These are phyloP conservation scores for Etheostoma nigrum DNA, from an alignment of 2,797 vertebrate species.

Conservation along the genomic window DNA sequence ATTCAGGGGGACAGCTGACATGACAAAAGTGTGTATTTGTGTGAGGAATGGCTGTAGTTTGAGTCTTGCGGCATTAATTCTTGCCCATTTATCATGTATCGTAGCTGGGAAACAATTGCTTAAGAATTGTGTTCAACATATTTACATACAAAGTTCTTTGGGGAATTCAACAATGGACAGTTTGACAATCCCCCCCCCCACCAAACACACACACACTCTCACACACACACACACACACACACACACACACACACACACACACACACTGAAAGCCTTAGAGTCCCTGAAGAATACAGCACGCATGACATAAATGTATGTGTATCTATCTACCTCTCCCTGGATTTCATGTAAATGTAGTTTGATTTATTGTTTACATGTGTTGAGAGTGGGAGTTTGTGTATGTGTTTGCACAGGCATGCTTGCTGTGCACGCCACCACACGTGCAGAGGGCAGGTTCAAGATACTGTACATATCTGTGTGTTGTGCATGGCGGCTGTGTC, in stretches of 20 bases:
- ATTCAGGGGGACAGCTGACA: conserved; percentile 27
- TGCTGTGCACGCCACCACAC: background rate
- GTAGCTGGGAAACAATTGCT: conserved; percentile 33
- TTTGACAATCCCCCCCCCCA: conserved; percentile 67
- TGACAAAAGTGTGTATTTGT: conserved; percentile 12
- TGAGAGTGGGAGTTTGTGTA: conserved; percentile 40
- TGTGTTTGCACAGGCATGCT: conserved; percentile 19
- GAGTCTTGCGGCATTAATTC: conserved; percentile 47
- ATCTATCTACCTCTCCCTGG: conserved; percentile 51
- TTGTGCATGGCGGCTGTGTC: conserved; percentile 42
- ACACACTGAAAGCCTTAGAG: conserved; percentile 49
- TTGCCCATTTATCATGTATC: conserved; percentile 55
- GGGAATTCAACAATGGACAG: conserved; percentile 80
- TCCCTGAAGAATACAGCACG: conserved; percentile 68
- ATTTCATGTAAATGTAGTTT: conserved; percentile 71
- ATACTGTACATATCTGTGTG: conserved; percentile 45
- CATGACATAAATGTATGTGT: conserved; percentile 70
- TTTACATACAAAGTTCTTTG: conserved; percentile 80
- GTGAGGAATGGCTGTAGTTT: conserved; percentile 16
- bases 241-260: too few relatives aligned
- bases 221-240: too few relatives aligned
- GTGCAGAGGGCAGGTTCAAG: conserved; percentile 17
- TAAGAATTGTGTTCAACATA: conserved; percentile 62
- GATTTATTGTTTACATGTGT: conserved; percentile 73
- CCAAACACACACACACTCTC: background rate